A percentile compares a stretch with the other conserved stretches of the same genome.
These are phyloP conservation scores for Adineta ricciae DNA, from an alignment of 2,888 invertebrate genomes.

Conservation along the genomic window DNA sequence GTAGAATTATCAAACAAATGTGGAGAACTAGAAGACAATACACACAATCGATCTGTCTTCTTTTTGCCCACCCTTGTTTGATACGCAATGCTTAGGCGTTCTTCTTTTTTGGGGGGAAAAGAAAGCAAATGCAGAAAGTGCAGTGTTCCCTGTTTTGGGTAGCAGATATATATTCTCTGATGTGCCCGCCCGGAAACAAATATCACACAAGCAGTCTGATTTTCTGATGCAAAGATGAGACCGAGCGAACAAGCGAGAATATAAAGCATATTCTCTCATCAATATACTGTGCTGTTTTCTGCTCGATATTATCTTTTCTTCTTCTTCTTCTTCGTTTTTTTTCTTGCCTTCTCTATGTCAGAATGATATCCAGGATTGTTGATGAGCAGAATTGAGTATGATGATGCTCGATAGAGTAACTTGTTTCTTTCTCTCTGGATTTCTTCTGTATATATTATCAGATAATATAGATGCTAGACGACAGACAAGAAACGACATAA, in stretches of 20 bases:
- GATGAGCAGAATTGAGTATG: neutral
- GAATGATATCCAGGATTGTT: neutral
- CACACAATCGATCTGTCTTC: neutral
- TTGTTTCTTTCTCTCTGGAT: neutral
- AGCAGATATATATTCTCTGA: neutral
- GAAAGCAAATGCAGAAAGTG: neutral
- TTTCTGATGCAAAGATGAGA: neutral
- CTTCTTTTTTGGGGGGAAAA: neutral
- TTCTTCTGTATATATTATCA: neutral
- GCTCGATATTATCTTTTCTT: neutral
- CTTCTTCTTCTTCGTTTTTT: neutral
- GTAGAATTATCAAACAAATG: neutral
- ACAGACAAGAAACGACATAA: neutral
- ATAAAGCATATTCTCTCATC: neutral
- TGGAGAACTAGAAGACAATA: neutral
- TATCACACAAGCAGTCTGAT: neutral
- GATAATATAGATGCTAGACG: neutral
- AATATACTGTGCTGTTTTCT: neutral
- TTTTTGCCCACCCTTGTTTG: neutral
- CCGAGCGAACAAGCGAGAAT: neutral
- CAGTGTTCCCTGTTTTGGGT: neutral
- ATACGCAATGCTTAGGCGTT: neutral
- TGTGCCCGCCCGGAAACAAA: neutral
- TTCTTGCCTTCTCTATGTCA: neutral
- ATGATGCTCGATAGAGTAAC: neutral